Conservation (phyloP, 1,140 invertebrate species). For the Achroia grisella region DNA sequence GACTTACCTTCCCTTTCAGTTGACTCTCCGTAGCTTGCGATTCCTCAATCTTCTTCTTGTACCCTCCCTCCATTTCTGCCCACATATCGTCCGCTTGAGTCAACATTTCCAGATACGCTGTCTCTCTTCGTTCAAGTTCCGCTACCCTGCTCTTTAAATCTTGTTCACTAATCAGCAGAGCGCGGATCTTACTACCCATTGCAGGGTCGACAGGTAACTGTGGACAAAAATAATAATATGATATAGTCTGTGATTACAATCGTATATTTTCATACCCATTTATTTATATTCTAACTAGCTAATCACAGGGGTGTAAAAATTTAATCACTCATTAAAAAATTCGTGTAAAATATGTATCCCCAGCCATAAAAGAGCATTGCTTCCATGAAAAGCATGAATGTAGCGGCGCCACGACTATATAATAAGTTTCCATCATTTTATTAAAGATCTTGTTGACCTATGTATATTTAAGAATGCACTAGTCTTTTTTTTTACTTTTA, state of each 20-base stretch:
- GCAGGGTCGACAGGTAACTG: constrained; percentile 40
- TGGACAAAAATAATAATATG: background rate
- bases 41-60: constrained; percentile 75
- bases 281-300: too few species aligned
- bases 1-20: constrained; percentile 42
- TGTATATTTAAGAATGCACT: too few species aligned
- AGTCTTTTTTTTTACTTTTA: too few species aligned
- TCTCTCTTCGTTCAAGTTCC: constrained; percentile 79
- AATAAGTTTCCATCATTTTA: too few species aligned
- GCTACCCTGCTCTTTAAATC: constrained; percentile 67
- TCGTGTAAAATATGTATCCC: too few species aligned
- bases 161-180: constrained; percentile 33
- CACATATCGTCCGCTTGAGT: constrained; percentile 84
- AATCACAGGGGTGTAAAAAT: background rate
- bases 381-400: too few species aligned
- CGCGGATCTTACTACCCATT: constrained; percentile 30
- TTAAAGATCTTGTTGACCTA: too few species aligned
- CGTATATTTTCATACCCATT: too few species aligned
- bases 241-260: too few species aligned
- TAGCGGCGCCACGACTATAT: too few species aligned
- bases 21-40: constrained; percentile 39
- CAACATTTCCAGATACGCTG: constrained; percentile 81
- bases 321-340: background rate
- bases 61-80: constrained; percentile 79
- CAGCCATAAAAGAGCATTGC: too few species aligned